Conservation (phyloP, 2,888 invertebrate genomes). For the Aleiodes alternator region DNA sequence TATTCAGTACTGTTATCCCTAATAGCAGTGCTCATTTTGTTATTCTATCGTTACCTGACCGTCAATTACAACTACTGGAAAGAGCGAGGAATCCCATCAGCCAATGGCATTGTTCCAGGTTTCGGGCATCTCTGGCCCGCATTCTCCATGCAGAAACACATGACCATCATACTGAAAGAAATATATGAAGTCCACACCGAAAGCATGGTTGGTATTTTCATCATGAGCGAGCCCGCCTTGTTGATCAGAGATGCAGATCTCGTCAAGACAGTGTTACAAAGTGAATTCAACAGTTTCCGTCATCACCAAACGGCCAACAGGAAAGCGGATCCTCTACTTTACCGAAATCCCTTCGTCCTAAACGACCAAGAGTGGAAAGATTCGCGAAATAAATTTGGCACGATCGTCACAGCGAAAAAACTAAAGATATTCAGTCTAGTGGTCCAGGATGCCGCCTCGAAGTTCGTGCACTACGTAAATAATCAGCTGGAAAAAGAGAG, state of each 20-base stretch:
- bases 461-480: too few species aligned
- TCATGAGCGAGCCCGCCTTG: constrained; percentile 30
- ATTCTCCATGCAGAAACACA: constrained; percentile 24
- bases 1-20: too few species aligned
- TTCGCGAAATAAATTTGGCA: constrained; percentile 9
- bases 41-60: too few species aligned
- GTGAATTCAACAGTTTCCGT: constrained; percentile 32
- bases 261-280: constrained; percentile 43
- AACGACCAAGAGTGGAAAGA: constrained; percentile 46
- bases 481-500: too few species aligned
- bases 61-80: constrained; percentile 40
- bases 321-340: constrained; percentile 39
- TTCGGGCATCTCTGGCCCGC: not conserved
- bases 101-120: constrained; percentile 34
- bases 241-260: constrained; percentile 44
- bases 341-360: constrained; percentile 36
- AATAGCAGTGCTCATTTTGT: too few species aligned
- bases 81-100: constrained; percentile 36
- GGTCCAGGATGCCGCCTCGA: too few species aligned
- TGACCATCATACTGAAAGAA: not conserved
- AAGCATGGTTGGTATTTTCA: constrained; percentile 48
- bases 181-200: not conserved
- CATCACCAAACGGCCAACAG: not conserved
- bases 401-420: constrained; percentile 39
- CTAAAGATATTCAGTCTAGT: constrained; percentile 27